Evolutionary conservation across 1,140 invertebrate genomes (phyloP), one percentile per base, ranked within the genome.

Genomic region (Olivierus martensii): DNA sequence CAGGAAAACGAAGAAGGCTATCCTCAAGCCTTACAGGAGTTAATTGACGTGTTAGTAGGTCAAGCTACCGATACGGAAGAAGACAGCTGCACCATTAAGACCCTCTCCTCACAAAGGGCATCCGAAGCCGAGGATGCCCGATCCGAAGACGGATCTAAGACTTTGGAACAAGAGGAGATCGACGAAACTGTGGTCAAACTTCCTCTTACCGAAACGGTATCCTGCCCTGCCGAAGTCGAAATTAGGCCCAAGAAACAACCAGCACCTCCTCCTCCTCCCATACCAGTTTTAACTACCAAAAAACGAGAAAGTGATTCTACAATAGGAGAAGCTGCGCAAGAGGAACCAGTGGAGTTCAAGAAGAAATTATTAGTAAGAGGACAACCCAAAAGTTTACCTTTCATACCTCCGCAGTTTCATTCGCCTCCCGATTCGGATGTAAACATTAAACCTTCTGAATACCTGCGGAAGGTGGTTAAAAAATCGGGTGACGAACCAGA

Each of bases 371-470:
- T 18, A 6, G 21, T 18, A 9, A 22, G 48, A 15, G 49, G 51
- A 17, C 55, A 57, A 17, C 55, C 51, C 18, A 36, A 15, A 11
- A 83, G 79, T 59, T 69, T 87, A 53, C 83, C 86, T 55, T 90
- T 91, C 73, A 82, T 91, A 65, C 86, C 86, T 43, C 87, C 87
- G 21, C 83, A 84, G 67, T 90, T 91, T 71, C 79, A 79, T 34
- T 75, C 77, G 63, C 75, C 74, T 46, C 59, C 75, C 55, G 59
- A 63, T 42, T 75, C 80, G 61, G 78, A 83, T 46, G 81, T 87
- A 65, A 76, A 91, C 42, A 88, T 93, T 63, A 91, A 91, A 65
- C 88, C 88, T 39, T 88, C 85, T 36, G 87, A 92, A 67, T 92
- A 92, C 69, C 73, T 92, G 53, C 80, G 80, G 61, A 86, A 83